Conservation (phyloP, 2,113 vertebrate species). For the Chionomys nivalis region DNA sequence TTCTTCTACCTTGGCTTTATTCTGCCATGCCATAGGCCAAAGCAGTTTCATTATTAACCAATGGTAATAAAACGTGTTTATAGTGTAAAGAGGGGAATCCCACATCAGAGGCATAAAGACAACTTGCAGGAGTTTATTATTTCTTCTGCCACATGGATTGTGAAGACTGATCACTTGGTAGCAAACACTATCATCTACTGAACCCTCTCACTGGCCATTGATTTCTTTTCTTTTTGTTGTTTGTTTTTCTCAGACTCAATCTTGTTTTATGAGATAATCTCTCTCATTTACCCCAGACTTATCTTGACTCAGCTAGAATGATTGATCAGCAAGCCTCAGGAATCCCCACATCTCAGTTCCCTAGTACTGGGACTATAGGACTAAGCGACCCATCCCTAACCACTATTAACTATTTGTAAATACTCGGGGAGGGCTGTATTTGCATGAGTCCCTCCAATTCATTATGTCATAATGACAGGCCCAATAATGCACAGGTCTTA, state of each 20-base stretch:
- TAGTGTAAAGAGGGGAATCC: too few relatives aligned
- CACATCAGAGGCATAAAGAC: neutral
- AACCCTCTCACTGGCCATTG: neutral
- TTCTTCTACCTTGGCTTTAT: too few relatives aligned
- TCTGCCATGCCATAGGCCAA: too few relatives aligned
- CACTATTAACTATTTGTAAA: neutral
- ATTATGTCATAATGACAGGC: too few relatives aligned
- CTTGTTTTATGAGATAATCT: neutral
- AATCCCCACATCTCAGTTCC: neutral
- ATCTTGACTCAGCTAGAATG: neutral
- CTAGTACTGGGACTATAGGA: neutral
- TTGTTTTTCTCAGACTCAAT: neutral
- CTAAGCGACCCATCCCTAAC: neutral
- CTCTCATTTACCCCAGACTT: neutral
- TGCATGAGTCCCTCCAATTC: neutral
- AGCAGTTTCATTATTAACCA: too few relatives aligned
- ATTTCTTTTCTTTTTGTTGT: neutral
- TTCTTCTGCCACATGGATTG: neutral
- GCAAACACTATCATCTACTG: neutral
- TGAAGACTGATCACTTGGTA: neutral
- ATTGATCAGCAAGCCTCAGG: neutral
- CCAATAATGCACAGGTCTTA: neutral
- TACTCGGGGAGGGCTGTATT: neutral
- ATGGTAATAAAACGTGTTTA: too few relatives aligned
- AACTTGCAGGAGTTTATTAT: neutral